A percentile compares a stretch with the other conserved stretches of the same genome.
Evolutionary conservation across 2,113 vertebrate genomes (phyloP).

Genomic region (Cyanocitta stelleri): DNA sequence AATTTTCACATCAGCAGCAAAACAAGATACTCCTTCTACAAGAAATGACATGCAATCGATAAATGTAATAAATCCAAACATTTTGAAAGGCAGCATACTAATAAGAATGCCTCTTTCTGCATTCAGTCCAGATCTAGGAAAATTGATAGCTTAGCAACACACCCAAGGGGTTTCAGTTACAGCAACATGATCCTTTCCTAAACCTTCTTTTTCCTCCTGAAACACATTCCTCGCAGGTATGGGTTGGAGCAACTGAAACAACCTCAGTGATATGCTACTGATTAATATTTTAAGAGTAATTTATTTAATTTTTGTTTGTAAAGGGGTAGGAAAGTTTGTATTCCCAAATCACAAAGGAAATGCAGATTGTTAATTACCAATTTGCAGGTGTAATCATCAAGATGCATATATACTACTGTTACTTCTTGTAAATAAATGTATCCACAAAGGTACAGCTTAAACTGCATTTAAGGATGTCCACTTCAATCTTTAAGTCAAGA

Average conservation of each 20-base stretch:
- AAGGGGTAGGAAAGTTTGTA: background rate
- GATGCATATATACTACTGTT: background rate
- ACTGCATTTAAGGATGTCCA: background rate
- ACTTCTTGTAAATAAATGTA: background rate
- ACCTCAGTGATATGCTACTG: background rate
- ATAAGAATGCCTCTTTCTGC: slow-evolving; percentile 4
- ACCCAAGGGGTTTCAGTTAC: background rate
- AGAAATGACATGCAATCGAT: slow-evolving; percentile 25
- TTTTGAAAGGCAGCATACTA: slow-evolving; percentile 3
- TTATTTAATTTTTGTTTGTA: background rate
- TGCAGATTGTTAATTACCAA: background rate
- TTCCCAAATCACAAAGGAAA: background rate
- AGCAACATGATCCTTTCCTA: background rate
- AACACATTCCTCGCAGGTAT: background rate
- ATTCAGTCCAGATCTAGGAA: background rate
- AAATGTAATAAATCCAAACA: slow-evolving; percentile 31
- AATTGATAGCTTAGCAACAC: background rate
- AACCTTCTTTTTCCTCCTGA: background rate
- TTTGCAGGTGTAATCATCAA: background rate
- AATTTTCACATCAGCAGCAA: slow-evolving; percentile 21
- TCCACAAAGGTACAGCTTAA: background rate
- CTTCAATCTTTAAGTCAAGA: background rate
- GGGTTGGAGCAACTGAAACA: background rate
- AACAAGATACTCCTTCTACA: slow-evolving; percentile 25
- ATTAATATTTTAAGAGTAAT: background rate